Base-by-base conservation (phyloP, 2,113 vertebrate species). In the Hippolais icterina region DNA sequence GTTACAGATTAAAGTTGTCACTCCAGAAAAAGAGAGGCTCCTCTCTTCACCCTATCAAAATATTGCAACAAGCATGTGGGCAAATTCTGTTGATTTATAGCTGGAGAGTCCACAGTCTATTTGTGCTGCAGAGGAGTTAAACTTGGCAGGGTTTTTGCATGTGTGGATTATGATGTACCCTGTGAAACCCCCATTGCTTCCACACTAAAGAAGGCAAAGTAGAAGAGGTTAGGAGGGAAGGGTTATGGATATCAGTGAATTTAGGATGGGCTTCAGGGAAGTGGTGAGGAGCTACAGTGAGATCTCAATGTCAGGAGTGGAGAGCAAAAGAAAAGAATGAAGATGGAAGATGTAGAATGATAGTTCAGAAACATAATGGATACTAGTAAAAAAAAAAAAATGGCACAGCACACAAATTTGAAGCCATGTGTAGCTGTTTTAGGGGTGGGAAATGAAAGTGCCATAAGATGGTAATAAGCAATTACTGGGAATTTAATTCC, bases 401-500 rank as follows among this genome's bases (percentile, higher is more conserved):
- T 44, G 53, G 49, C 20, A 56, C 27, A 52, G 52, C 27, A 53
- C 71, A 92, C 37, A 92, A 74, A 46, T 78, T 77, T 90, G 68
- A 92, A 93, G 29, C 28, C 16, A 66, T 39, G 70, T 65, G 42
- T 54, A 42, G 71, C 42, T 93, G 54, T 78, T 90, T 59, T 59
- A 63, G 56, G 50, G 69, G 25, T 83, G 83, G 86, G 52, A 93
- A 92, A 59, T 44, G 19, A 92, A 90, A 93, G 76, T 56, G 92
- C 71, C 75, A 86, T 46, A 81, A 83, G 64, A 92, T 70, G 64
- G 64, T 93, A 92, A 93, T 83, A 94, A 94, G 91, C 80, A 97
- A 87, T 96, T 97, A 94, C 83, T 92, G 83, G 17, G 86, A 93
- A 94, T 94, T 95, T 93, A 93, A 93, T 97, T 96, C 88, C 70